Evolutionary conservation across 2,113 vertebrate genomes (phyloP), one percentile per base, ranked within the genome.

Genomic region (Butorides virescens): DNA sequence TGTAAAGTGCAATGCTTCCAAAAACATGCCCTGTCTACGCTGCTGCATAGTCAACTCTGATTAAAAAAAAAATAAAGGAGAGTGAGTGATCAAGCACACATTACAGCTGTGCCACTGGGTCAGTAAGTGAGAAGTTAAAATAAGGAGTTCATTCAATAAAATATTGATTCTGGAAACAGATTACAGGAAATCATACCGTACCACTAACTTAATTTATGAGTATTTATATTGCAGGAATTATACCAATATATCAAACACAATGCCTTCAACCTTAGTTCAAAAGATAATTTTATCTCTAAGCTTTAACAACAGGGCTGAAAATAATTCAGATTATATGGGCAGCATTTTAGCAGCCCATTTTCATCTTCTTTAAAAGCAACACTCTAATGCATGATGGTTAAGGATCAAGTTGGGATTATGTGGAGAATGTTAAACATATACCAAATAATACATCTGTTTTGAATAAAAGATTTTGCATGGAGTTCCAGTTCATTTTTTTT

Each of bases 291-390:
- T 95, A 92, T 97, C 96, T 96, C 85, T 97, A 91, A 96, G 84
- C 77, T 96, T 95, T 93, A 97, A 91, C 84, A 96, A 91, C 94
- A 76, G 84, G 81, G 36, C 66, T 95, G 91, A 92, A 95, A 97
- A 97, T 94, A 97, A 97, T 95, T 96, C 92, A 95, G 95, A 96
- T 97, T 95, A 97, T 96, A 96, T 90, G 53, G 86, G 86, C 94
- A 96, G 92, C 94, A 96, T 95, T 97, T 96, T 97, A 97, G 95
- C 96, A 95, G 92, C 97, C 95, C 95, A 96, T 97, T 96, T 96
- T 97, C 95, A 95, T 97, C 96, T 96, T 87, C 94, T 95, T 96
- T 95, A 96, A 97, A 95, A 97, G 94, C 89, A 95, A 92, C 96
- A 76, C 70, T 94, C 83, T 96, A 97, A 92, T 87, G 84, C 86